Conservation (phyloP, 2,888 invertebrate genomes). For the Phyto melanocephala region DNA sequence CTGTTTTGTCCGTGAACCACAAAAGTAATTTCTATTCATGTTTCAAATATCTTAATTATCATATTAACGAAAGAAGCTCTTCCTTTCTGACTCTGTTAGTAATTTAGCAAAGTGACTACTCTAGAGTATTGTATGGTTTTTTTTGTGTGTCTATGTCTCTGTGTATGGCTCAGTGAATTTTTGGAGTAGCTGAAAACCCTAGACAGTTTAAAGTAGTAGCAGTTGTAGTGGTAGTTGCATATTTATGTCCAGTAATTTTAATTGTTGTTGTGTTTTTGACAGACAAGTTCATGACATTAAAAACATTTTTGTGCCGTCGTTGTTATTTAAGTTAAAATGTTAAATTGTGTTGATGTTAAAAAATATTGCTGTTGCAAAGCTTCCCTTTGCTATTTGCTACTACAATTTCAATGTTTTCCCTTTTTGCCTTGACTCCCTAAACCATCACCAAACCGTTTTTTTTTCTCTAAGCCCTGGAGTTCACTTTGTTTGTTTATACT, state of each 20-base stretch:
- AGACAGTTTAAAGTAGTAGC: constrained; percentile 30
- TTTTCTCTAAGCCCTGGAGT: background rate
- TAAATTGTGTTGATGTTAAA: constrained; percentile 41
- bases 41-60: background rate
- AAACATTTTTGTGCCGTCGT: constrained; percentile 48
- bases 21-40: too few relatives aligned
- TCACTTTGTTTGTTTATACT: constrained; percentile 24
- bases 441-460: background rate
- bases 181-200: constrained; percentile 30
- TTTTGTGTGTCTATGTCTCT: background rate
- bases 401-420: constrained; percentile 28
- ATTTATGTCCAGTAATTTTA: constrained; percentile 55
- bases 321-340: constrained; percentile 46
- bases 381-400: background rate
- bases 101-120: background rate
- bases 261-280: constrained; percentile 55
- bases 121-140: background rate
- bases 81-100: background rate
- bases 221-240: constrained; percentile 4
- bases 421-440: background rate
- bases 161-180: too few relatives aligned
- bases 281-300: constrained; percentile 69
- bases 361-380: constrained; percentile 12
- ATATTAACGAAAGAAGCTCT: background rate
- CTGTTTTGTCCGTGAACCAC: too few relatives aligned